Percentiles rank a stretch among this genome's conserved stretches.
Evolutionary conservation across 2,113 vertebrate species (phyloP).

Genomic region (Trematocara marginatum): DNA sequence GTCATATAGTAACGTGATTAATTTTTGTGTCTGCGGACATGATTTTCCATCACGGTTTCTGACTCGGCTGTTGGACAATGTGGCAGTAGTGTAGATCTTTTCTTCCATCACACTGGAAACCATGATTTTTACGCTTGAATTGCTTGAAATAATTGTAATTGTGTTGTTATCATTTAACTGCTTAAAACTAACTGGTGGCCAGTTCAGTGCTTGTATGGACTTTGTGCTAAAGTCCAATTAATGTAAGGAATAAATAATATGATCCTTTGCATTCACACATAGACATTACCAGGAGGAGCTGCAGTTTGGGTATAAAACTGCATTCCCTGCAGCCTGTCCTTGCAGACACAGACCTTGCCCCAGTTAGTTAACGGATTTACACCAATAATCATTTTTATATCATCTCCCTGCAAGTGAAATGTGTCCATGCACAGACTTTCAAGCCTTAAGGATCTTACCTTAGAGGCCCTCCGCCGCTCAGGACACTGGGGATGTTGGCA

Average conservation of each 20-base stretch:
- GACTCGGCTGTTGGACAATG: too few relatives aligned
- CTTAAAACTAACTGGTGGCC: neutral
- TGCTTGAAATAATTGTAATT: neutral
- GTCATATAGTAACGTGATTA: accelerated
- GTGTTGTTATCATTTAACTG: neutral
- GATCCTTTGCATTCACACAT: accelerated
- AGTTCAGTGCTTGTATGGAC: neutral
- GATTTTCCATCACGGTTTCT: neutral
- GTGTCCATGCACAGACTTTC: neutral
- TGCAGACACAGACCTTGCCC: neutral
- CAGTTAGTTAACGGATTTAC: accelerated
- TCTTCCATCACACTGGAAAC: neutral
- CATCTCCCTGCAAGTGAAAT: neutral
- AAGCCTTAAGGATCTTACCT: conserved; percentile 71
- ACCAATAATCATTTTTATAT: neutral
- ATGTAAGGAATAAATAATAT: neutral
- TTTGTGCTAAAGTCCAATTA: neutral
- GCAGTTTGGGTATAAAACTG: neutral
- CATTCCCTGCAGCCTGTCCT: neutral
- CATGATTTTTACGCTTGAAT: accelerated
- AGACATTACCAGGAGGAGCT: neutral
- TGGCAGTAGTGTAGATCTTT: neutral
- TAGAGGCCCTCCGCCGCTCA: conserved; percentile 75
- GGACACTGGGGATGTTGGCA: conserved; percentile 84
- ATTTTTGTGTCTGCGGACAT: neutral